phyloP scores from a whole-genome alignment of 2,888 invertebrate species.

The Endomychus coccineus region DNA sequence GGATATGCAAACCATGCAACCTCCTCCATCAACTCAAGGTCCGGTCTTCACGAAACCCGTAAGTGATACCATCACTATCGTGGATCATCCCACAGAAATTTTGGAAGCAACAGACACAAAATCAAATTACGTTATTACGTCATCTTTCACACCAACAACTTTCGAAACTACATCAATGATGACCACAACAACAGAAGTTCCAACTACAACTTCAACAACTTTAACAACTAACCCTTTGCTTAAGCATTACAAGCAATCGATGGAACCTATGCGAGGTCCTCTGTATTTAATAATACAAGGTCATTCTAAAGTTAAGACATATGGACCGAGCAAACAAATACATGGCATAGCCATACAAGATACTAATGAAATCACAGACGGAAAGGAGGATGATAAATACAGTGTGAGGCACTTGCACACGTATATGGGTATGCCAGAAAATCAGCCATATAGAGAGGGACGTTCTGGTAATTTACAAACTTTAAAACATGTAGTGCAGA shows the following conservation, averaged over 20 bases:
- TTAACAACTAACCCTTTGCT: constrained; percentile 55
- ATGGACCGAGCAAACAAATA: constrained; percentile 55
- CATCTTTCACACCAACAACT: constrained; percentile 7
- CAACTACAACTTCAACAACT: constrained; percentile 47
- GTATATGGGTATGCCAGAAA: constrained; percentile 32
- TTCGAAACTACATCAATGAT: constrained; percentile 12
- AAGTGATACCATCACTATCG: constrained; percentile 23
- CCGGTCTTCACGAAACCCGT: constrained; percentile 24
- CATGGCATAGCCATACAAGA: constrained; percentile 45
- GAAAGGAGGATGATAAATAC: constrained; percentile 41
- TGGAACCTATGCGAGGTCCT: constrained; percentile 53
- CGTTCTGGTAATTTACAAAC: constrained; percentile 37
- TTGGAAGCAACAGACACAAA: constrained; percentile 6
- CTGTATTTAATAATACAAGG: constrained; percentile 77
- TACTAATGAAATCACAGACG: constrained; percentile 50
- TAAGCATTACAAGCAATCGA: constrained; percentile 55
- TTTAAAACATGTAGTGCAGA: constrained; percentile 39
- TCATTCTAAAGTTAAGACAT: constrained; percentile 79
- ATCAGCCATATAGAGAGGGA: constrained; percentile 32
- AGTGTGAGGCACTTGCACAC: constrained; percentile 54
- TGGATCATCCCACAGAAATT: constrained; percentile 31
- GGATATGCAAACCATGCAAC: constrained; percentile 56
- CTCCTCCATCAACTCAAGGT: constrained; percentile 43
- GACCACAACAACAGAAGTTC: constrained; percentile 40
- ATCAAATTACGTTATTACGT: constrained; percentile 33